Evolutionary conservation across 64 coral and sea anemone species (phyloP).

Genomic region (Dendronephthya gigantea): DNA sequence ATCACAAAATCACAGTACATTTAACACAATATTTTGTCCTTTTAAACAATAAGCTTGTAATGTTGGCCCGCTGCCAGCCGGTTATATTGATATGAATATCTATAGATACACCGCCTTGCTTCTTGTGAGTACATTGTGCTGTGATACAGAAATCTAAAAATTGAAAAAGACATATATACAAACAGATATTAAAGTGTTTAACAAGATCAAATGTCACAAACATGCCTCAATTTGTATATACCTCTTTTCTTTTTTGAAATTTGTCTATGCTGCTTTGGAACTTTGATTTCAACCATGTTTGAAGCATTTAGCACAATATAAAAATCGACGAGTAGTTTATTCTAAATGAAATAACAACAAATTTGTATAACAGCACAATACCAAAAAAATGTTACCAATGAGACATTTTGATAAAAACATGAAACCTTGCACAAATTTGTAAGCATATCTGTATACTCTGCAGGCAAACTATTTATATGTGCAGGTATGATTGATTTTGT

Average conservation of each 20-base stretch:
- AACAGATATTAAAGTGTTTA: background rate
- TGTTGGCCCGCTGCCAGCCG: background rate
- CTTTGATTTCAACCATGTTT: background rate
- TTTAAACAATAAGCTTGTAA: background rate
- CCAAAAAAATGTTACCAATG: no score
- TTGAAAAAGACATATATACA: background rate
- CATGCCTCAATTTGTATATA: background rate
- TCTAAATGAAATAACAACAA: background rate
- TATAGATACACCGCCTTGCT: background rate
- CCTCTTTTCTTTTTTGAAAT: background rate
- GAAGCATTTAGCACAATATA: background rate
- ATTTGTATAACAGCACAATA: background rate
- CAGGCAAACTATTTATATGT: no score
- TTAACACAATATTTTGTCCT: background rate
- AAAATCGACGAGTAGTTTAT: background rate
- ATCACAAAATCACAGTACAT: background rate
- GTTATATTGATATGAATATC: slow-evolving; percentile 2
- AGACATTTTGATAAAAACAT: no score
- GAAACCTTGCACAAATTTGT: no score
- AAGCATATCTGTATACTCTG: no score
- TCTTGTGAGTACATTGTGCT: background rate
- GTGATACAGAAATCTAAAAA: background rate
- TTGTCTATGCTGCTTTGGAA: background rate
- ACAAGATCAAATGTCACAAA: background rate
- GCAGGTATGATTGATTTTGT: background rate